Conservation (phyloP, 2,888 invertebrate genomes). For the Amiota communis region DNA sequence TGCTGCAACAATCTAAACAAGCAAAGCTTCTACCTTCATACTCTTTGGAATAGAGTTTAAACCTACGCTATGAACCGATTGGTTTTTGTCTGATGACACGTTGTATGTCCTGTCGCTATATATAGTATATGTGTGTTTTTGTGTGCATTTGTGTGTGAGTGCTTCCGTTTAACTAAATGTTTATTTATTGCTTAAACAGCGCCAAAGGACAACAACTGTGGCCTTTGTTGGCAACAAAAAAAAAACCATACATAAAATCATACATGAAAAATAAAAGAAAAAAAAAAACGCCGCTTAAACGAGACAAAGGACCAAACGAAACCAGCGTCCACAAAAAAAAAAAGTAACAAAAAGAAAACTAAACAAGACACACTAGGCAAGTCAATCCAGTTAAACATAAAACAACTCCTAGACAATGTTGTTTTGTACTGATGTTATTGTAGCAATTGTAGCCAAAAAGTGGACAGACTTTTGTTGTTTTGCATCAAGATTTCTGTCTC, state of each 20-base stretch:
- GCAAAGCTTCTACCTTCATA: slow-evolving; percentile 17
- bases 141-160: slow-evolving; percentile 25
- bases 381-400: slow-evolving; percentile 4
- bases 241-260: slow-evolving; percentile 2
- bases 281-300: slow-evolving; percentile 52
- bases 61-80: not conserved
- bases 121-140: slow-evolving; percentile 38
- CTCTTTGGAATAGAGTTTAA: too few species aligned
- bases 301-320: slow-evolving; percentile 57
- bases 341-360: not conserved
- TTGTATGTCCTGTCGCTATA: slow-evolving; percentile 47
- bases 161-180: slow-evolving; percentile 65
- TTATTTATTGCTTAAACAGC: slow-evolving; percentile 64
- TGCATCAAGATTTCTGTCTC: slow-evolving; percentile 24
- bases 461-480: slow-evolving; percentile 12
- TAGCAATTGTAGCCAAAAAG: slow-evolving; percentile 15
- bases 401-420: not conserved
- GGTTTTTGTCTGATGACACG: slow-evolving; percentile 28
- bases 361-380: slow-evolving; percentile 37
- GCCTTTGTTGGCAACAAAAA: slow-evolving; percentile 20
- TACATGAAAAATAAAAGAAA: slow-evolving; percentile 10
- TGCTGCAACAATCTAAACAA: slow-evolving; percentile 59
- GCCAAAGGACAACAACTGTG: slow-evolving; percentile 57
- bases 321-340: slow-evolving; percentile 56
- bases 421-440: slow-evolving; percentile 12